Conservation (phyloP, 2,888 invertebrate genomes). For the Orthonychiurus folsomi region DNA sequence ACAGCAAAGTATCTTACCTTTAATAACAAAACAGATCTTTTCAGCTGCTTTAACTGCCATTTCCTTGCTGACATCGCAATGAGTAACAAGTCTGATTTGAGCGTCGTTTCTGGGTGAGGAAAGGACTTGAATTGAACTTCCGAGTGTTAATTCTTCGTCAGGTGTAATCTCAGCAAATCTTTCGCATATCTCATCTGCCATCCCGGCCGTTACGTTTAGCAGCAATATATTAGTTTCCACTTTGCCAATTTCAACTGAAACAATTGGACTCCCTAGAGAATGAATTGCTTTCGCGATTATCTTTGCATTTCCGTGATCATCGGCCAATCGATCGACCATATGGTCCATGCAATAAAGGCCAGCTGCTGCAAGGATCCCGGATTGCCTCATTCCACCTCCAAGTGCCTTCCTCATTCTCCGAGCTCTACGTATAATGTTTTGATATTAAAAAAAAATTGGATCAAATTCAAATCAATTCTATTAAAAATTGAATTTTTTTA, state of each 20-base stretch:
- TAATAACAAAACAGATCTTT: constrained; percentile 57
- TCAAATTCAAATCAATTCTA: too few species aligned
- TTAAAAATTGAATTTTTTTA: too few species aligned
- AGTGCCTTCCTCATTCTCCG: constrained; percentile 71
- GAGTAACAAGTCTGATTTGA: constrained; percentile 59
- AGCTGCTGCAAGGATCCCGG: constrained; percentile 81
- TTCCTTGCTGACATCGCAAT: constrained; percentile 60
- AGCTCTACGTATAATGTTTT: constrained; percentile 64
- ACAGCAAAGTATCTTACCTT: constrained; percentile 18
- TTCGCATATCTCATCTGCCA: constrained; percentile 51
- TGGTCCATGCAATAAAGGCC: constrained; percentile 70
- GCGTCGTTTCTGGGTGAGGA: constrained; percentile 51
- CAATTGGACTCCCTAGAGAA: constrained; percentile 52
- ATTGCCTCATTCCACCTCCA: constrained; percentile 91
- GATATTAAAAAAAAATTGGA: too few species aligned
- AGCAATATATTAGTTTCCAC: constrained; percentile 70
- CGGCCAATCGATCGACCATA: constrained; percentile 57
- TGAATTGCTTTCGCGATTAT: constrained; percentile 56
- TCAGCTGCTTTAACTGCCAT: constrained; percentile 58
- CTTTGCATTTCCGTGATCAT: constrained; percentile 65
- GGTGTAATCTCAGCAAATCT: constrained; percentile 51
- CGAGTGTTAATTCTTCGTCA: constrained; percentile 27
- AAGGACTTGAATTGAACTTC: constrained; percentile 21
- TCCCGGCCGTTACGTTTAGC: constrained; percentile 50
- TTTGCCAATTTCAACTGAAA: constrained; percentile 54